A percentile compares a stretch with the other conserved stretches of the same genome.
Conservation (phyloP, 2,113 vertebrate genomes). For the Falco punctatus region DNA sequence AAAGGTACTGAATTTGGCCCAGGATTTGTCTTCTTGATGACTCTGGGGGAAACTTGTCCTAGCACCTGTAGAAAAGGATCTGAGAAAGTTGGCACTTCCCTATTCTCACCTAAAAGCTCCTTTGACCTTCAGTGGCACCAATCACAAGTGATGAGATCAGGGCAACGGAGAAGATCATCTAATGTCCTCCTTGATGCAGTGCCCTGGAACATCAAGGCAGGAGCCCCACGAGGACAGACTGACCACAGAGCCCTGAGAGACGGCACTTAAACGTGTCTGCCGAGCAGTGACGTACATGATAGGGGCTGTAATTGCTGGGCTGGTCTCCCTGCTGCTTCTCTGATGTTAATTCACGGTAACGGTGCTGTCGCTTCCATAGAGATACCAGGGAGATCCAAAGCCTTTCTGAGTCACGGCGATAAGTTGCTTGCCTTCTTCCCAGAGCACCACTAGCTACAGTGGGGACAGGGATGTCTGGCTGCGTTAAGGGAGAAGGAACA, state of each 20-base stretch:
- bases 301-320: not conserved
- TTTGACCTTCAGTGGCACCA: not conserved
- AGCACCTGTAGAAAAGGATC: not conserved
- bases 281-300: not conserved
- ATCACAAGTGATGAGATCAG: not conserved
- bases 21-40: not conserved
- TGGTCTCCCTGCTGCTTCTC: not conserved
- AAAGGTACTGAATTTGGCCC: not conserved
- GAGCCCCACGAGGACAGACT: not conserved
- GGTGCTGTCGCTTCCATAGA: not conserved
- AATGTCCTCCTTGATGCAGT: not conserved
- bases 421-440: not conserved
- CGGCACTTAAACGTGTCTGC: not conserved
- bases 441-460: not conserved
- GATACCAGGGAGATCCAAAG: not conserved
- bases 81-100: not conserved
- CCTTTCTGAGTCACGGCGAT: not conserved
- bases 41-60: not conserved
- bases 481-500: not conserved
- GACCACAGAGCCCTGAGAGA: not conserved
- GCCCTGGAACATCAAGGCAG: not conserved
- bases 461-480: not conserved
- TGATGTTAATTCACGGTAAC: not conserved
- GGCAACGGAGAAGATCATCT: not conserved
- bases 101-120: not conserved